These are phyloP conservation scores for Automeris io DNA, from an alignment of 2,888 invertebrate genomes.

Conservation along the genomic window DNA sequence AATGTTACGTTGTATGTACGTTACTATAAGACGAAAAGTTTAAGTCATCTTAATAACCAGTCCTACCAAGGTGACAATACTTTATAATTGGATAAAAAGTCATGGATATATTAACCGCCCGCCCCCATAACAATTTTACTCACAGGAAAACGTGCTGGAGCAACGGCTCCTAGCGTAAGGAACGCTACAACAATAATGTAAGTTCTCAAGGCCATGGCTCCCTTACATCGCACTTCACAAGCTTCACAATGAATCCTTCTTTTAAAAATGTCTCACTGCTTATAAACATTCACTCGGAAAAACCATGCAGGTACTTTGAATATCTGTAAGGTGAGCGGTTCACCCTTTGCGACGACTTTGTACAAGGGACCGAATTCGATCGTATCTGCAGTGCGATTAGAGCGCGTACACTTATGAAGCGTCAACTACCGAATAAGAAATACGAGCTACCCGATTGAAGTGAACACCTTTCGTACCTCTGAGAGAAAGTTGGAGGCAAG, in stretches of 20 bases:
- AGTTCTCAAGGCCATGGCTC: conserved; percentile 46
- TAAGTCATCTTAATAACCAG: too few relatives aligned
- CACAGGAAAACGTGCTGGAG: conserved; percentile 72
- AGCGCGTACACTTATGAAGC: conserved; percentile 71
- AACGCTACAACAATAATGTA: conserved; percentile 49
- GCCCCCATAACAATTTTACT: conserved; percentile 52
- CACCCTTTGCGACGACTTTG: conserved; percentile 41
- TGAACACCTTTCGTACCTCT: conserved; percentile 73
- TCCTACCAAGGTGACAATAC: not conserved
- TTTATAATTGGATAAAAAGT: not conserved
- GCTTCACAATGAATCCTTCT: conserved; percentile 29
- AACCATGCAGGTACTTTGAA: conserved; percentile 71
- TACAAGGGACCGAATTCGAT: conserved; percentile 28
- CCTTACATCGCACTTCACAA: conserved; percentile 53
- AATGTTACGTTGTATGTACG: too few relatives aligned
- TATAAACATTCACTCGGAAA: conserved; percentile 51
- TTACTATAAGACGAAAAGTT: too few relatives aligned
- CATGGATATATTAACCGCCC: conserved; percentile 36
- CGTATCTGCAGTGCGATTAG: conserved; percentile 50
- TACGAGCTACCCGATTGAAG: conserved; percentile 64
- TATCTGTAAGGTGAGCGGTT: conserved; percentile 53
- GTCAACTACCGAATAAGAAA: conserved; percentile 72
- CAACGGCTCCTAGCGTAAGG: conserved; percentile 56
- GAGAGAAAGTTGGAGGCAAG: conserved; percentile 76
- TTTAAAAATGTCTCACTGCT: conserved; percentile 35